Base-by-base conservation (phyloP, 2,797 vertebrate genomes). In the Fratercula arctica region DNA sequence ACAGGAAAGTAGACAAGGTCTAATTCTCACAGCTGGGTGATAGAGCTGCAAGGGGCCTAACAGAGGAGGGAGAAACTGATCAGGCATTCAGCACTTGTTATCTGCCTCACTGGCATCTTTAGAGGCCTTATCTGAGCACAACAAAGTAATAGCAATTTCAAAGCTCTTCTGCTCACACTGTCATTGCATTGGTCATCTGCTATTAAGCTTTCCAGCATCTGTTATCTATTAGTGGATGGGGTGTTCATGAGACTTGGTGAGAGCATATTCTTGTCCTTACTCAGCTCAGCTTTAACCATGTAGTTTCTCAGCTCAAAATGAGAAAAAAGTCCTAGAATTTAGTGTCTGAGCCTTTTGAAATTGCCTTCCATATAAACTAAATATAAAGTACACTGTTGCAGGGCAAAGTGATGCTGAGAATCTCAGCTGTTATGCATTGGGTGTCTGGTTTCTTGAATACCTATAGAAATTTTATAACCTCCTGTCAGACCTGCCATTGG, bases 101-200 rank as follows among this genome's bases (percentile, higher is more conserved):
- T 94, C 94, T 78, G 35, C 50, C 56, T 90, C 56, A 68, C 77
- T 72, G 67, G 37, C 64, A 90, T 91, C 80, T 94, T 89, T 92
- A 91, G 81, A 87, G 41, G 77, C 60, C 86, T 95, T 97, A 96
- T 95, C 96, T 94, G 72, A 92, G 57, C 85, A 61, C 82, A n/a
- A 33, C 25, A 17, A 93, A 74, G 91, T 85, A 97, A 95, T 70
- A 95, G 90, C 63, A 90, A 89, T 96, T 94, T 80, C 93, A 86
- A 66, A 95, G 54, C 59, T 76, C 82, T 75, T 78, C 89, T 89
- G 56, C 46, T 93, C 48, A 50, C 35, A 3, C 63, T 93, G 81
- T 68, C 81, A 39, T 80, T 95, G 61, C 48, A 70, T 10, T 95
- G 93, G 95, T 94, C 87, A 85, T 75, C 79, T 91, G 56, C 70